phyloP scores from a whole-genome alignment of 2,888 invertebrate genomes.

The Agonopterix arenella region DNA sequence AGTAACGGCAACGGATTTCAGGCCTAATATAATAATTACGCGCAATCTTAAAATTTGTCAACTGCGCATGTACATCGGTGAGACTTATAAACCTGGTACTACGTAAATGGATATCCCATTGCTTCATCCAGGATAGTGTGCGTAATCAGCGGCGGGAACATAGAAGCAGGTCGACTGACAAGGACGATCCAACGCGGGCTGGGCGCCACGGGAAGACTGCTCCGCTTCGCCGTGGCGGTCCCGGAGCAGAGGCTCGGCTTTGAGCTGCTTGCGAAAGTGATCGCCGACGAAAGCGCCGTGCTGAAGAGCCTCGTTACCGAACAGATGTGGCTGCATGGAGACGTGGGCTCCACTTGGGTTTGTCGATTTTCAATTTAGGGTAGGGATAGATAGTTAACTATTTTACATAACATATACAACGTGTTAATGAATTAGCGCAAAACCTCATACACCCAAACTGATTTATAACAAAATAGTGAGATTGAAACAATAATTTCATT shows the following conservation, averaged over 20 bases:
- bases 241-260: constrained; percentile 86
- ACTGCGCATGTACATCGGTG: too few species aligned
- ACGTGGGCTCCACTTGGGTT: constrained; percentile 60
- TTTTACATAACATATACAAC: too few species aligned
- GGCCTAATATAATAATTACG: too few species aligned
- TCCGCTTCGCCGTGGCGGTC: constrained; percentile 82
- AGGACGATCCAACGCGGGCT: constrained; percentile 87
- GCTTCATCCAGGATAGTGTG: constrained; percentile 79
- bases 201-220: constrained; percentile 83
- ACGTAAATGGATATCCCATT: too few species aligned
- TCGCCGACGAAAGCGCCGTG: constrained; percentile 51
- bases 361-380: constrained; percentile 7
- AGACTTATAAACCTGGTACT: too few species aligned
- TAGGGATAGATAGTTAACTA: too few species aligned
- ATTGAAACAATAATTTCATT: too few species aligned
- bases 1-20: too few species aligned
- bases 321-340: constrained; percentile 64
- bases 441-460: too few species aligned
- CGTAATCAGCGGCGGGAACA: constrained; percentile 87
- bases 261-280: constrained; percentile 74
- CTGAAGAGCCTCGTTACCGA: constrained; percentile 63
- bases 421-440: too few species aligned
- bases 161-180: constrained; percentile 86
- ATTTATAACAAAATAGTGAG: too few species aligned
- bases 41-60: too few species aligned